Base-by-base conservation (phyloP, 2,888 invertebrate species). In the Himalopsyche japonica region DNA sequence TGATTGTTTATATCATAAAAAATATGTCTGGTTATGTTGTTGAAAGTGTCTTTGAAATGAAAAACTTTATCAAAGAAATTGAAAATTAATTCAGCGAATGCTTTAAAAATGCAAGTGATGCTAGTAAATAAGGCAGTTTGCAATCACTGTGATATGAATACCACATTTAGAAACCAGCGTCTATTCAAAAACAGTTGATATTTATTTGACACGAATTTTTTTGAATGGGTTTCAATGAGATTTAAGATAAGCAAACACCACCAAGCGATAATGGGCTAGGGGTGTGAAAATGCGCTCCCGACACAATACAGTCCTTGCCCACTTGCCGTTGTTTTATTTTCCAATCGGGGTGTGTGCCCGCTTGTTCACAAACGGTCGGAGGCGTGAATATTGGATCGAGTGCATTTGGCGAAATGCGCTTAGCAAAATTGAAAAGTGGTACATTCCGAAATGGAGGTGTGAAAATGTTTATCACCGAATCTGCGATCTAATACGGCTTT, bases 371-470 rank as follows among this genome's bases (percentile, higher is more conserved):
- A 57, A 57, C 57, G 57, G 5, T 79, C 70, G 83, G 70, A 80
- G 30, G 83, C 80, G 83, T 83, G 79, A 80, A 64, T 79, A 83
- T 82, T 83, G 83, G 83, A 80, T 80, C 37, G 80, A 83, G 83
- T 83, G 83, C 79, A 57, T 57, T 57, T 20, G 57, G 57, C 57
- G 10, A 57, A 57, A 57, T 57, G 57, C 57, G 76, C 34, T 34
- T 30, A 76, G 30, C n/a, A 20, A 30, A 76, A 34, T 37, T 34
- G 30, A 18, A 32, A 34, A 76, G 76, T 27, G 30, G 76, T 10
- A 18, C n/a, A n/a, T 18, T 27, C 3, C 18, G 34, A 0, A 3
- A n/a, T 18, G 32, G 76, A 76, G 76, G 76, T 76, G 76, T 76
- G 76, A 76, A 76, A 76, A 76, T 76, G 76, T 76, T 76, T 76